phyloP scores from a whole-genome alignment of 2,888 invertebrate species.

The Melangyna quadrimaculata region DNA sequence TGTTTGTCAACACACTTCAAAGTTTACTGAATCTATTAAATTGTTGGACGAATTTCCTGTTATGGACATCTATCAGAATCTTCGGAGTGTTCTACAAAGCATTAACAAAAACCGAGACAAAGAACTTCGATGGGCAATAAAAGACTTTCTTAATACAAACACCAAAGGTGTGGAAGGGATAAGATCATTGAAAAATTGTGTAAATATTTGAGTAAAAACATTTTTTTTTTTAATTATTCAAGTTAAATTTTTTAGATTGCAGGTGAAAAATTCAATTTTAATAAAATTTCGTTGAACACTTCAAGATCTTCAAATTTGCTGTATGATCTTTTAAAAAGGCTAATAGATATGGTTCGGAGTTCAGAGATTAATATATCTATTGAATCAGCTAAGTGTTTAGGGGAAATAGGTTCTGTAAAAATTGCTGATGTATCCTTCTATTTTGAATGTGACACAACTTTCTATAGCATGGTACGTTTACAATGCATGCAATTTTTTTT shows the following conservation, averaged over 20 bases:
- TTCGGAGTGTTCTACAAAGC: slow-evolving; percentile 65
- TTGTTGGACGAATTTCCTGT: slow-evolving; percentile 74
- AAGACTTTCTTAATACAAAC: slow-evolving; percentile 72
- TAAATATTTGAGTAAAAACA: slow-evolving; percentile 41
- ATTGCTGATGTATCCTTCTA: slow-evolving; percentile 76
- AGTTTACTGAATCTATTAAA: slow-evolving; percentile 69
- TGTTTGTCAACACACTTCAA: slow-evolving; percentile 60
- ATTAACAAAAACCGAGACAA: slow-evolving; percentile 10
- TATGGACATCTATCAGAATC: slow-evolving; percentile 65
- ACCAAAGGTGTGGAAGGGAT: slow-evolving; percentile 73
- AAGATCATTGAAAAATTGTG: slow-evolving; percentile 73
- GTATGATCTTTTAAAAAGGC: slow-evolving; percentile 74
- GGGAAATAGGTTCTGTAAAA: slow-evolving; percentile 77
- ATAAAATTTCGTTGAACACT: slow-evolving; percentile 63
- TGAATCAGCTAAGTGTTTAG: slow-evolving; percentile 87
- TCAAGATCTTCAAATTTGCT: slow-evolving; percentile 67
- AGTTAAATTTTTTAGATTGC: slow-evolving; percentile 74
- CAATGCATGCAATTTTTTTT: not conserved
- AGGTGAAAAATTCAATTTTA: slow-evolving; percentile 72
- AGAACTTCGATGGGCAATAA: slow-evolving; percentile 50
- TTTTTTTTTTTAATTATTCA: not conserved
- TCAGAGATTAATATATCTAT: slow-evolving; percentile 78
- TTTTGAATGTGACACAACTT: slow-evolving; percentile 76
- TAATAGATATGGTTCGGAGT: slow-evolving; percentile 76
- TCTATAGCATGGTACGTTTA: slow-evolving; percentile 73